Conservation (phyloP, 2,797 vertebrate species). For the Hyperoplus lanceolatus region DNA sequence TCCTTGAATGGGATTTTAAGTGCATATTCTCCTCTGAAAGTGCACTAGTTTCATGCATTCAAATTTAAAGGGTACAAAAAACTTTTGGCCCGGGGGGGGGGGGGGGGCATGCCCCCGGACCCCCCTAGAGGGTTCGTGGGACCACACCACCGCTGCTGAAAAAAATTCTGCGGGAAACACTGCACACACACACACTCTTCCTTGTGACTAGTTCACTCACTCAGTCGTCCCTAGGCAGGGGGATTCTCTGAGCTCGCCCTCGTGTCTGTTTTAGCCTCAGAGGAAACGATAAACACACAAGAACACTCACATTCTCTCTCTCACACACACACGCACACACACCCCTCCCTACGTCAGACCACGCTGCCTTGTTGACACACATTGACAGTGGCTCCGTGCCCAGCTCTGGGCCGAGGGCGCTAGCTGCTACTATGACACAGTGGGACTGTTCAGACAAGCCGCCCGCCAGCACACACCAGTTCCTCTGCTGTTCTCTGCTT, state of each 20-base stretch:
- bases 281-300: constrained; percentile 51
- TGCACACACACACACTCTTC: background rate
- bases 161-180: too few species aligned
- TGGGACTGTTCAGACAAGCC: constrained; percentile 42
- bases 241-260: background rate
- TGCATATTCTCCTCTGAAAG: too few species aligned
- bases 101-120: too few species aligned
- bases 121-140: too few species aligned
- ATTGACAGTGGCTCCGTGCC: constrained; percentile 62
- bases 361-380: constrained; percentile 65
- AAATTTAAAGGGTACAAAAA: too few species aligned
- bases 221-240: background rate
- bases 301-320: too few species aligned
- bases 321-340: too few species aligned
- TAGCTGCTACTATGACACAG: constrained; percentile 43
- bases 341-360: constrained; percentile 24
- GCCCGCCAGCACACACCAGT: constrained; percentile 53
- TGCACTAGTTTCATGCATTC: too few species aligned
- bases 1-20: too few species aligned
- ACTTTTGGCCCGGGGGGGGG: too few species aligned
- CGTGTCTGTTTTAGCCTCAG: constrained; percentile 27
- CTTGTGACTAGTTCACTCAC: constrained; percentile 14
- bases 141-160: too few species aligned
- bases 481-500: constrained; percentile 27
- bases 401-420: constrained; percentile 45